These are phyloP conservation scores for Champsocephalus esox DNA, from an alignment of 2,797 vertebrate species.

Conservation along the genomic window DNA sequence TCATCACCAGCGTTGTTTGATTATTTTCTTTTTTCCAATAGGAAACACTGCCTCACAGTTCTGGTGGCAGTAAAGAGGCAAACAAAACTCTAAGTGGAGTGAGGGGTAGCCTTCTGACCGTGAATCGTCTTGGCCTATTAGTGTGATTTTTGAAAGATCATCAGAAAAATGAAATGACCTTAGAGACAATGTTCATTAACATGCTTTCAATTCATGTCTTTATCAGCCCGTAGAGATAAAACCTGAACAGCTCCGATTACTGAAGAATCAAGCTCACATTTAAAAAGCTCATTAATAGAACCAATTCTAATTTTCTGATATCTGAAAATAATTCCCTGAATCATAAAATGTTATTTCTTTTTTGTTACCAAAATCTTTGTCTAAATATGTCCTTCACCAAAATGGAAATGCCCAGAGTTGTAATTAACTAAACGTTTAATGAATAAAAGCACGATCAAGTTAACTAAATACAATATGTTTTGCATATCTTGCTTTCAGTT, in stretches of 20 bases:
- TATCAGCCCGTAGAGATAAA: neutral
- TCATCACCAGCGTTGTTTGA: slow-evolving; percentile 42
- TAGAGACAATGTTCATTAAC: neutral
- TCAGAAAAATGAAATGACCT: neutral
- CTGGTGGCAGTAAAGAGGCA: slow-evolving; percentile 15
- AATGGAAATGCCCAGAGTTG: no score
- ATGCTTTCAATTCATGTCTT: slow-evolving; percentile 3
- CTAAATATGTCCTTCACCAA: no score
- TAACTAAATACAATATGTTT: neutral
- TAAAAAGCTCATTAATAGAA: neutral
- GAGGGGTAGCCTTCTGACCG: slow-evolving; percentile 15
- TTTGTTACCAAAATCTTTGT: no score
- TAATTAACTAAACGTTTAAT: no score
- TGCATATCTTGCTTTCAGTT: neutral
- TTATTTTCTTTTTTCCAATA: slow-evolving; percentile 34
- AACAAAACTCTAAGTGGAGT: slow-evolving; percentile 16
- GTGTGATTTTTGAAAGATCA: neutral
- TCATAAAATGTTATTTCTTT: no score
- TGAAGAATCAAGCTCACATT: neutral
- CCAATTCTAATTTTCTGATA: neutral
- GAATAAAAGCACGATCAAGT: no score
- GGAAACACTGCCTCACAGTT: slow-evolving; percentile 25
- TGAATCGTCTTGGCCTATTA: slow-evolving; percentile 14
- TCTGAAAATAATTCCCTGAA: neutral
- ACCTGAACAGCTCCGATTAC: neutral